These are phyloP conservation scores for Acanthosoma haemorrhoidale DNA, from an alignment of 2,888 invertebrate species.

Conservation along the genomic window DNA sequence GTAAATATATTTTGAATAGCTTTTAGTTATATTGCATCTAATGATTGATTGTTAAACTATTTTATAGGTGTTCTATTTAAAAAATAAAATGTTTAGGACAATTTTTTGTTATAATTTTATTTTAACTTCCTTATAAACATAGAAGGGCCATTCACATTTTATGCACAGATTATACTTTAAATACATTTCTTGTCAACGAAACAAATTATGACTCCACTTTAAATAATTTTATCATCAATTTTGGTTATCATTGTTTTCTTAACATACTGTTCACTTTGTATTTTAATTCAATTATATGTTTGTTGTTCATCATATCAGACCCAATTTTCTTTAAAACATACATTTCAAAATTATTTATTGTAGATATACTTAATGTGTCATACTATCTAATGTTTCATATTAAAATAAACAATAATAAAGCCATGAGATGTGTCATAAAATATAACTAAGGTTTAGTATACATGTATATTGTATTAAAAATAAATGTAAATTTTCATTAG, in stretches of 20 bases:
- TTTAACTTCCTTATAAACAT: neutral
- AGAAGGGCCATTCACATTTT: neutral
- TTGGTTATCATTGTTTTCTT: neutral
- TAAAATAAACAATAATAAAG: slow-evolving; percentile 14
- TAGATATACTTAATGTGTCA: slow-evolving; percentile 29
- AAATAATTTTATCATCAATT: neutral
- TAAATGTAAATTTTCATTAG: slow-evolving; percentile 11
- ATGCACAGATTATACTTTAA: neutral
- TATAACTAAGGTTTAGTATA: slow-evolving; percentile 29
- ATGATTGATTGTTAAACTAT: neutral
- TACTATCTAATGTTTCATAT: slow-evolving; percentile 1
- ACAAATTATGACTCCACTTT: neutral
- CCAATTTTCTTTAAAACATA: neutral
- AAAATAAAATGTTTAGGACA: neutral
- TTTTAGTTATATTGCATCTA: neutral
- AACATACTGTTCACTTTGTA: neutral
- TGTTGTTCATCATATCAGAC: no score
- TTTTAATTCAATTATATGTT: neutral
- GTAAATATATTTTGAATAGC: neutral
- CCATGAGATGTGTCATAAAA: slow-evolving; percentile 37
- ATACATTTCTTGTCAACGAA: neutral
- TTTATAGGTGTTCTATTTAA: neutral
- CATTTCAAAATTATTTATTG: neutral
- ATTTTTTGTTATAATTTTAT: no score
- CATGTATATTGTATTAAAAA: slow-evolving; percentile 29